These are phyloP conservation scores for Oryzias woworae DNA, from an alignment of 2,113 vertebrate genomes.

Conservation along the genomic window DNA sequence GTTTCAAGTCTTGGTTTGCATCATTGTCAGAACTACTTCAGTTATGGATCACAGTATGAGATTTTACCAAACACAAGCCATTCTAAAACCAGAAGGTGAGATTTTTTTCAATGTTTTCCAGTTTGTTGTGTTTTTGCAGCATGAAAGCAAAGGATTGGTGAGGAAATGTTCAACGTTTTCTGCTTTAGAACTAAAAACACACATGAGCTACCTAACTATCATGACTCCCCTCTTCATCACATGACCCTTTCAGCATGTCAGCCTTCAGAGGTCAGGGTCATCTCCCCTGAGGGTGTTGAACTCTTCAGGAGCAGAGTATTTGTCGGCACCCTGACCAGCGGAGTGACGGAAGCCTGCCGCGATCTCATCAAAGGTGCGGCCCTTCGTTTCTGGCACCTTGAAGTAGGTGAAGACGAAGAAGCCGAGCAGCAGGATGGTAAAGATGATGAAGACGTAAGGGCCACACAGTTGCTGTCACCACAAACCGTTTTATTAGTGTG, in stretches of 20 bases:
- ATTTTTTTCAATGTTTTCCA: too few relatives aligned
- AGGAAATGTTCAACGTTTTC: too few relatives aligned
- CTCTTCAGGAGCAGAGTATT: slow-evolving; percentile 85
- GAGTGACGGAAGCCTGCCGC: slow-evolving; percentile 87
- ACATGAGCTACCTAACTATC: too few relatives aligned
- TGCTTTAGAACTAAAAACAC: too few relatives aligned
- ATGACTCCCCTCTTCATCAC: neutral
- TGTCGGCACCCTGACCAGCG: slow-evolving; percentile 63
- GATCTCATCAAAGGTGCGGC: slow-evolving; percentile 91
- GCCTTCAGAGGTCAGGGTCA: slow-evolving; percentile 73
- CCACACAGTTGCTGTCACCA: slow-evolving; percentile 84
- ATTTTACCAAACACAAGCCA: too few relatives aligned
- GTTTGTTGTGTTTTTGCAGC: too few relatives aligned
- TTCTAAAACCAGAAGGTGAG: too few relatives aligned
- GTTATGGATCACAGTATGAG: too few relatives aligned
- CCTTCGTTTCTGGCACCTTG: slow-evolving; percentile 93
- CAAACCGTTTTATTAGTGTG: neutral
- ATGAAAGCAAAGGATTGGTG: too few relatives aligned
- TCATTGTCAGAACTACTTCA: too few relatives aligned
- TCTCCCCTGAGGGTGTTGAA: slow-evolving; percentile 85
- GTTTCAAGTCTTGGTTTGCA: too few relatives aligned
- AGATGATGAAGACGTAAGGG: slow-evolving; percentile 94
- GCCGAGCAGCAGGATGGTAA: slow-evolving; percentile 84
- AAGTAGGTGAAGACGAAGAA: slow-evolving; percentile 97
- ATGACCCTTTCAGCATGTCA: neutral